Conservation (phyloP, 1,140 invertebrate species). For the Acromyrmex heyeri region DNA sequence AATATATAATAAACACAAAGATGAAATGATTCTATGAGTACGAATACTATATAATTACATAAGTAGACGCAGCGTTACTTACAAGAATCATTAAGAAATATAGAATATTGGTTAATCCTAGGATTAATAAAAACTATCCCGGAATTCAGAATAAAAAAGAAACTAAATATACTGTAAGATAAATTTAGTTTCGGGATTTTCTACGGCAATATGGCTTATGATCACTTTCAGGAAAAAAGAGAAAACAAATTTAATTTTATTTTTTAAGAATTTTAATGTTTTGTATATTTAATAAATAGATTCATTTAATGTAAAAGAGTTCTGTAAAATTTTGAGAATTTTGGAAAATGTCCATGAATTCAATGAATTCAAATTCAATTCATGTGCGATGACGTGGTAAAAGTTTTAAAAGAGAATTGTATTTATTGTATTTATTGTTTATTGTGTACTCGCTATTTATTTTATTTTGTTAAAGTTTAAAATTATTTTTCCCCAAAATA, state of each 20-base stretch:
- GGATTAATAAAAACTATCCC: not conserved
- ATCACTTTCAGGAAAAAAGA: not conserved
- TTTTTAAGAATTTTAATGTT: not conserved
- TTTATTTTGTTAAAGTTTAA: not conserved
- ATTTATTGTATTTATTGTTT: constrained; percentile 14
- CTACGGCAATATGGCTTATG: not conserved
- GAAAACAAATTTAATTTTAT: not conserved
- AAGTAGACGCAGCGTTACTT: too few relatives aligned
- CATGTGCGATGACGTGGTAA: not conserved
- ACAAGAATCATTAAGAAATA: too few relatives aligned
- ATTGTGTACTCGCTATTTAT: not conserved
- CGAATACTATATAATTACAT: too few relatives aligned
- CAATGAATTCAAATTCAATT: not conserved
- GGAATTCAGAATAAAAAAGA: not conserved
- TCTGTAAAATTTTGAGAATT: not conserved
- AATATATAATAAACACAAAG: too few relatives aligned
- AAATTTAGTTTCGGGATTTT: not conserved
- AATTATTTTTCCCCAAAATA: not conserved
- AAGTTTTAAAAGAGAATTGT: not conserved
- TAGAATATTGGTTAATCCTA: not conserved
- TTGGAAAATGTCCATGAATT: not conserved
- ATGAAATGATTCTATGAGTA: too few relatives aligned
- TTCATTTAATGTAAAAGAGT: too few relatives aligned
- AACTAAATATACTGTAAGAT: not conserved
- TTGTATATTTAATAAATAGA: too few relatives aligned